Conservation (phyloP, 2,113 vertebrate species). For the Kobus ellipsiprymnus region DNA sequence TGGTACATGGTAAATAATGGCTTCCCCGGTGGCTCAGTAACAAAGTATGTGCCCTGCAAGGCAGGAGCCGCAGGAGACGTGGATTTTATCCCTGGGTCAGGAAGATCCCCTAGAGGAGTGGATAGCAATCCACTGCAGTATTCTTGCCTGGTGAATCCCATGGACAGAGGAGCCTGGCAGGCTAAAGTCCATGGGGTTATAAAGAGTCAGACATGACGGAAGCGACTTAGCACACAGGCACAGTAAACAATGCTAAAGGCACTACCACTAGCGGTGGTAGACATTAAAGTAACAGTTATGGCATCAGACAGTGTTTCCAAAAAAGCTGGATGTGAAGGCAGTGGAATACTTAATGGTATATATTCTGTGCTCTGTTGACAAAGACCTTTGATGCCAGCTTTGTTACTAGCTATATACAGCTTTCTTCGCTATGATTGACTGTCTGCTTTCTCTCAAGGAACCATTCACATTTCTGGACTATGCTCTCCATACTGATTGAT, state of each 20-base stretch:
- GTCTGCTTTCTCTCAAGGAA: neutral
- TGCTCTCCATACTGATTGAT: neutral
- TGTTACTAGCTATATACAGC: neutral
- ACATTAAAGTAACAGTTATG: neutral
- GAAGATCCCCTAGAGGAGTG: neutral
- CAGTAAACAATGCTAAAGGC: neutral
- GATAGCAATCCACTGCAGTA: neutral
- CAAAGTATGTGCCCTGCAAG: neutral
- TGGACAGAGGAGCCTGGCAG: neutral
- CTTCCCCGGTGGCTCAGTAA: fast-evolving
- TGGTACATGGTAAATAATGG: neutral
- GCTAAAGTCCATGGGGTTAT: neutral
- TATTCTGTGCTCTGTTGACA: neutral
- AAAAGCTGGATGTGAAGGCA: neutral
- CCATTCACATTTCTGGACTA: neutral
- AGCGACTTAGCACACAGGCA: neutral
- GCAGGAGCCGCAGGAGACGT: fast-evolving
- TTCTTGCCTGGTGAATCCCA: neutral
- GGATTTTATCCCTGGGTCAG: too few relatives aligned
- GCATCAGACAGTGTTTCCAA: neutral
- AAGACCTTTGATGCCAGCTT: neutral
- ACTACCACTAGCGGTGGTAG: neutral
- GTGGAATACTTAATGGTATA: neutral
- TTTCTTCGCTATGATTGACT: neutral
- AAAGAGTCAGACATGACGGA: neutral